Evolutionary conservation across 2,113 vertebrate genomes (phyloP), one percentile per base, ranked within the genome.

Genomic region (Emberiza fucata): DNA sequence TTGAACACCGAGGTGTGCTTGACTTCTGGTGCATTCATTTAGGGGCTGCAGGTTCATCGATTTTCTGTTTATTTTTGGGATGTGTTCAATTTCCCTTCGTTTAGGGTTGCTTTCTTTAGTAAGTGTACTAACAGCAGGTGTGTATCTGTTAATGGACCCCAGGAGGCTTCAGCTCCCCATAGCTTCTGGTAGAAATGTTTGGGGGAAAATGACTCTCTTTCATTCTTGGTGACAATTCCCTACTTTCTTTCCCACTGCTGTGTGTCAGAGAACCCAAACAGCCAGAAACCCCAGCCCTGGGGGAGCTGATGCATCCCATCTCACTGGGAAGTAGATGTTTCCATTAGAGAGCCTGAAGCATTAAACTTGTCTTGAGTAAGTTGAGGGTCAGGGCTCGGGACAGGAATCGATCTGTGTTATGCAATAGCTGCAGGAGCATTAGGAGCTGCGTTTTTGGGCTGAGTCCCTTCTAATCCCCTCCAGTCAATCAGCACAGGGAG

Each of bases 301-400:
- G 65, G 48, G 33, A 61, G 45, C 39, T 57, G 25, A 15, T 81
- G 42, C 24, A 53, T 92, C 77, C 63, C 35, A 40, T 65, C 60
- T 72, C 48, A 5, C 35, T 50, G 48, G 56, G 66, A 84, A 78
- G 50, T 2, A n/a, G 28, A 42, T 35, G 12, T 44, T 92, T 73
- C 83, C 47, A n/a, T 82, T 78, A 63, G 71, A 53, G 61, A 90
- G 47, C 39, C 72, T 77, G 85, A 66, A 86, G 64, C 75, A 65
- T 80, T 95, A 63, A 96, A 97, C 70, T 95, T 93, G 63, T 81
- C 56, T 94, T 61, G 92, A 95, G 69, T 68, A 90, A 97, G 88
- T 81, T 89, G 77, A 76, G 94, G 80, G 79, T 88, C 79, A 88
- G 79, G 71, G 72, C 73, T 88, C 11, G 37, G 88, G 87, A 60